Percentiles rank a stretch among this genome's conserved stretches.
Conservation (phyloP, 92 coral and sea anemone genomes). For the Porites evermanni region DNA sequence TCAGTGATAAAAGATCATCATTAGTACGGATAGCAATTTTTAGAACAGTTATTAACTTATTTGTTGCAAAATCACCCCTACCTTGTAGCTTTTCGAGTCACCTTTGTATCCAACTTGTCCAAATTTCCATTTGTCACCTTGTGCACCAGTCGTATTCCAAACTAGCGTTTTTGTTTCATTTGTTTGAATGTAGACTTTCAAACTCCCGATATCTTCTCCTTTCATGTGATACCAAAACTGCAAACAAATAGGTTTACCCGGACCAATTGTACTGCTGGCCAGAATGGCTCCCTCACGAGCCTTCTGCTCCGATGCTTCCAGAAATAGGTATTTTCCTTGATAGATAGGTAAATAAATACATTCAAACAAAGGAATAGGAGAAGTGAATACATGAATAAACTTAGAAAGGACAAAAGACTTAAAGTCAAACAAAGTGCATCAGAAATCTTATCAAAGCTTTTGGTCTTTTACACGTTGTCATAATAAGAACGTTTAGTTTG, state of each 20-base stretch:
- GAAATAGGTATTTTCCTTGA: conserved; percentile 75
- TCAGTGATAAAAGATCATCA: no score
- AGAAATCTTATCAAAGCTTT: no score
- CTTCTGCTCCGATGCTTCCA: conserved; percentile 70
- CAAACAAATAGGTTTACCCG: conserved; percentile 56
- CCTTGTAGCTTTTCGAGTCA: conserved; percentile 5
- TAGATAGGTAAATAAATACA: background rate
- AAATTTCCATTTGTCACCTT: conserved; percentile 72
- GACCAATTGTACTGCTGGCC: conserved; percentile 38
- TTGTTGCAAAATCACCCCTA: background rate
- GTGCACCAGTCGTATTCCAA: conserved; percentile 69
- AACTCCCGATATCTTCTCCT: conserved; percentile 69
- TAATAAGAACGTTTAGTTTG: no score
- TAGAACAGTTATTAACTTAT: no score
- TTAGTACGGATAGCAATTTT: no score
- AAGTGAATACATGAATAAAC: no score
- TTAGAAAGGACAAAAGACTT: no score
- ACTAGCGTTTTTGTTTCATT: conserved; percentile 56
- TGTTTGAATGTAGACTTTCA: conserved; percentile 47
- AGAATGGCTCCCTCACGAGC: conserved; percentile 61
- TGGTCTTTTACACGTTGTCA: no score
- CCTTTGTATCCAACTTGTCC: conserved; percentile 70
- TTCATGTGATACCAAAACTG: conserved; percentile 93
- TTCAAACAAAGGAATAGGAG: background rate
- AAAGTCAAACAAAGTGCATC: no score